phyloP scores from a whole-genome alignment of 2,888 invertebrate species.

The Synanthedon vespiformis region DNA sequence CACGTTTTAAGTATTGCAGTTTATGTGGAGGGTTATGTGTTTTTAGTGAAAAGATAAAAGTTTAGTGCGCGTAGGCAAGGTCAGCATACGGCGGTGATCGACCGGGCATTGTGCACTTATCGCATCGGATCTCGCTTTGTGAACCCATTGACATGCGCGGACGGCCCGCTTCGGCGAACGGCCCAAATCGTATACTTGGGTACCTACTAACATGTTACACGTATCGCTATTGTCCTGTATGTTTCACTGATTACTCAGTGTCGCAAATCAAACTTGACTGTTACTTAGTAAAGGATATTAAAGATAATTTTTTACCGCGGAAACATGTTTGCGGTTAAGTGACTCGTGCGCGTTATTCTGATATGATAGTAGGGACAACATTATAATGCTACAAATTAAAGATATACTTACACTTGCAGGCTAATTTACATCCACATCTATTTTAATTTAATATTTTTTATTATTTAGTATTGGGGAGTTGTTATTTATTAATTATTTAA shows the following conservation, averaged over 20 bases:
- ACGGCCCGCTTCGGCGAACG: conserved; percentile 46
- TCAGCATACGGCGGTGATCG: conserved; percentile 33
- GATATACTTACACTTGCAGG: too few relatives aligned
- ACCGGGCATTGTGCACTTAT: conserved; percentile 57
- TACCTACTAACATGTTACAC: conserved; percentile 22
- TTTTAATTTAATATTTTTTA: too few relatives aligned
- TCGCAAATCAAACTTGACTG: conserved; percentile 5
- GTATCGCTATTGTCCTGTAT: conserved; percentile 33
- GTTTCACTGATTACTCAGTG: conserved; percentile 35
- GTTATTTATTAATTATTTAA: too few relatives aligned
- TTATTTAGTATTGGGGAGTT: too few relatives aligned
- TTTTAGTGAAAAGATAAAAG: neutral
- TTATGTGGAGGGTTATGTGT: neutral
- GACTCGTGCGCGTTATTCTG: neutral
- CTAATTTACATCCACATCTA: too few relatives aligned
- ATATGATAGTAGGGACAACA: neutral
- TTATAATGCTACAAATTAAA: too few relatives aligned
- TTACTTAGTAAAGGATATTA: neutral
- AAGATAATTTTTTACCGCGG: neutral
- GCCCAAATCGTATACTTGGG: conserved; percentile 42
- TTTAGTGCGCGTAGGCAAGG: neutral
- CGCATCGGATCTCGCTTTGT: conserved; percentile 62
- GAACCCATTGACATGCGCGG: conserved; percentile 50
- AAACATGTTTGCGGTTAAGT: neutral
- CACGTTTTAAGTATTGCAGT: too few relatives aligned